phyloP scores from a whole-genome alignment of 2,113 vertebrate genomes.

The Ploceus nigricollis region DNA sequence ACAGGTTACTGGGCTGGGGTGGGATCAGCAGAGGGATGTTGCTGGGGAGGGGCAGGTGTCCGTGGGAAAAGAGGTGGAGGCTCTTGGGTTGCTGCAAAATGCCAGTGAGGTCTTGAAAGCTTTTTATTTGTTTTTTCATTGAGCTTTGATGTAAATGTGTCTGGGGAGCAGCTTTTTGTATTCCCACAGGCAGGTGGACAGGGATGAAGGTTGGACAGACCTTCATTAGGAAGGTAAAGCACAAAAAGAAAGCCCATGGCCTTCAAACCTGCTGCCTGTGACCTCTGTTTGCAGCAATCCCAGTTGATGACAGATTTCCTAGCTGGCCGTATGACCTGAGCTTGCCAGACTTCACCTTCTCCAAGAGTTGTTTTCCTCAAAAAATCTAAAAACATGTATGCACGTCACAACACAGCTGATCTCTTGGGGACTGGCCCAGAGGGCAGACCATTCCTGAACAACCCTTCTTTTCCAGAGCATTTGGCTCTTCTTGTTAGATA shows the following conservation, averaged over 20 bases:
- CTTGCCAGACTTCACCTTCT: neutral
- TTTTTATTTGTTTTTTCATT: neutral
- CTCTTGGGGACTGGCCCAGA: neutral
- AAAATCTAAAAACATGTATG: neutral
- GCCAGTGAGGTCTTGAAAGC: neutral
- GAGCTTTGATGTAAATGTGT: neutral
- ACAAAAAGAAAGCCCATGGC: accelerated
- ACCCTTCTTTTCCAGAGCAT: neutral
- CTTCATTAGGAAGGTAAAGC: neutral
- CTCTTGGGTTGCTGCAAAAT: neutral
- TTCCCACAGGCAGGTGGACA: neutral
- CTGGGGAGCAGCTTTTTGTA: neutral
- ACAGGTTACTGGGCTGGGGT: neutral
- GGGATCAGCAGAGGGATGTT: neutral
- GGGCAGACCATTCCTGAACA: neutral
- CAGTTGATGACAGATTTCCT: neutral
- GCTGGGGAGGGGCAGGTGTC: neutral
- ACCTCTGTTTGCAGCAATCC: neutral
- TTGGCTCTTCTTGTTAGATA: neutral
- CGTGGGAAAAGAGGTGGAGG: neutral
- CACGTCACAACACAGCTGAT: neutral
- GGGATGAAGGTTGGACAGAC: neutral
- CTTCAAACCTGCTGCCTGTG: neutral
- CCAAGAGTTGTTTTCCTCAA: neutral
- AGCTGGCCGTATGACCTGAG: neutral